A percentile compares a stretch with the other conserved stretches of the same genome.
These are phyloP conservation scores for Philhelius pedissequus DNA, from an alignment of 2,888 invertebrate genomes.

Conservation along the genomic window DNA sequence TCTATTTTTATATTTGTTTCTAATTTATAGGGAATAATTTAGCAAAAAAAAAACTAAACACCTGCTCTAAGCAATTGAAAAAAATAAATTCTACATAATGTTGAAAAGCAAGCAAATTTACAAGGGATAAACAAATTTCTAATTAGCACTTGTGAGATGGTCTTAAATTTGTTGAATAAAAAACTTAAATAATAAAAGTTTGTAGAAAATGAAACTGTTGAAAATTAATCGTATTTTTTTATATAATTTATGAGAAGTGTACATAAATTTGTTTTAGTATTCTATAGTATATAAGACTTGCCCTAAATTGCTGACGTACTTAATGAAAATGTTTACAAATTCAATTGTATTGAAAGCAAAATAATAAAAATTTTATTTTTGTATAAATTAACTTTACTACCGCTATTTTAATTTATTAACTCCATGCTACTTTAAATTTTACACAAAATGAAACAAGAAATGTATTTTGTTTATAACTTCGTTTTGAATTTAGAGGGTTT, in stretches of 20 bases:
- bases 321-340: neutral
- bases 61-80: slow-evolving; percentile 15
- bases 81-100: slow-evolving; percentile 25
- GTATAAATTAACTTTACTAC: slow-evolving; percentile 1
- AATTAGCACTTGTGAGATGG: slow-evolving; percentile 80
- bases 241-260: slow-evolving; percentile 25
- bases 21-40: slow-evolving; percentile 16
- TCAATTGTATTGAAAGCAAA: slow-evolving; percentile 49
- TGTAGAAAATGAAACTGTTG: slow-evolving; percentile 35
- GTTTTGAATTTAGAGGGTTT: slow-evolving; percentile 33
- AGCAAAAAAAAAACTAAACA: slow-evolving; percentile 11
- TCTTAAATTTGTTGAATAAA: slow-evolving; percentile 72
- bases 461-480: neutral
- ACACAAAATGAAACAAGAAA: slow-evolving; percentile 6
- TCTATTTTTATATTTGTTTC: neutral
- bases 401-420: slow-evolving; percentile 35
- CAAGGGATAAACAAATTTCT: slow-evolving; percentile 71
- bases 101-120: slow-evolving; percentile 66
- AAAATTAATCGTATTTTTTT: slow-evolving; percentile 21
- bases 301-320: slow-evolving; percentile 41
- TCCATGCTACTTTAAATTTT: slow-evolving; percentile 50
- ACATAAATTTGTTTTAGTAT: neutral
- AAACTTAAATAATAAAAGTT: slow-evolving; percentile 20
- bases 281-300: slow-evolving; percentile 29
- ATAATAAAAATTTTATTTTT: slow-evolving; percentile 1